Evolutionary conservation across 2,888 invertebrate species (phyloP).

Genomic region (Tiliacea citrago): DNA sequence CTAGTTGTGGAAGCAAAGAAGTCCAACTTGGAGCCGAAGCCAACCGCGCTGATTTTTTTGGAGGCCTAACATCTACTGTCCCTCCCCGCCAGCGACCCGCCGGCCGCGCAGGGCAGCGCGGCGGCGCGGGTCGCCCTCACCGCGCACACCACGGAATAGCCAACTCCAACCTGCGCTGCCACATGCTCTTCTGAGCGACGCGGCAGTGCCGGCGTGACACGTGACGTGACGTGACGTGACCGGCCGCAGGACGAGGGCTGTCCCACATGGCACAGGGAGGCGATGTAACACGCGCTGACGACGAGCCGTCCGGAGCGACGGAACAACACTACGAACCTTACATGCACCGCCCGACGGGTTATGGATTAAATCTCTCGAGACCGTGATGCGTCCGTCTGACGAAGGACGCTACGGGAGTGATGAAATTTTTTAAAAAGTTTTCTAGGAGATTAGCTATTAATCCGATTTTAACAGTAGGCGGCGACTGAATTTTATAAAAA

Average conservation of each 20-base stretch:
- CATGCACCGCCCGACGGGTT: constrained; percentile 82
- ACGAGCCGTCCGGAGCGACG: constrained; percentile 63
- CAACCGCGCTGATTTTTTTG: constrained; percentile 96
- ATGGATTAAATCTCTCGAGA: constrained; percentile 73
- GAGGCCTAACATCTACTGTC: constrained; percentile 98
- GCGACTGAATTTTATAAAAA: constrained; percentile 90
- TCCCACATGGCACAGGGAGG: constrained; percentile 89
- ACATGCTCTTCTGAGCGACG: constrained; percentile 88
- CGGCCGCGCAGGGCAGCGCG: constrained; percentile 92
- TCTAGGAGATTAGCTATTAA: constrained; percentile 86
- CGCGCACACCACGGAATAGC: constrained; percentile 91
- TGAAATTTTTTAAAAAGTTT: constrained; percentile 86
- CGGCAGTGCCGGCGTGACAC: constrained; percentile 49
- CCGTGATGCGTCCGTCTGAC: constrained; percentile 73
- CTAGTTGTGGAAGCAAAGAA: constrained; percentile 98
- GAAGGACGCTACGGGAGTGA: constrained; percentile 79
- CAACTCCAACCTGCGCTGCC: constrained; percentile 91
- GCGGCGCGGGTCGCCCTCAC: constrained; percentile 91
- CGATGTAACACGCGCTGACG: constrained; percentile 75
- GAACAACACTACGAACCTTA: constrained; percentile 77
- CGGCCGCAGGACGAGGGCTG: constrained; percentile 58
- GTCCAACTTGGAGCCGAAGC: constrained; percentile 97
- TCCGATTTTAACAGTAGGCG: constrained; percentile 87
- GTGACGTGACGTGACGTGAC: constrained; percentile 50
- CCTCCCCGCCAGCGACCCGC: constrained; percentile 95